phyloP scores from a whole-genome alignment of 1,140 invertebrate species.

The Helicoverpa armigera region DNA sequence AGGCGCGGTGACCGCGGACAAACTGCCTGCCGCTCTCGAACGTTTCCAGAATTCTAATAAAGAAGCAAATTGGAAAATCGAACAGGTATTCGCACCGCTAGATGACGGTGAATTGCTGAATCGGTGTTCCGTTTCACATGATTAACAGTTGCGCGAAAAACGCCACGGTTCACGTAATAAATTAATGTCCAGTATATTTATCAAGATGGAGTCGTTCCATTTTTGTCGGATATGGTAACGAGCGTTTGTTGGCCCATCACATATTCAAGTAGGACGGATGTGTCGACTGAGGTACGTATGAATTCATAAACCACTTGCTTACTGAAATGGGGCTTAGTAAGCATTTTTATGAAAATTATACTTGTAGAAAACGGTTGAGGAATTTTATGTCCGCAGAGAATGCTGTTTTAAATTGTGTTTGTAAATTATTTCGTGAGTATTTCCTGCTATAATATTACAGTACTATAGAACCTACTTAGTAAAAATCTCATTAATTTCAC shows the following conservation, averaged over 20 bases:
- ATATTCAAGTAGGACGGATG: slow-evolving; percentile 47
- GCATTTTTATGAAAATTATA: slow-evolving; percentile 43
- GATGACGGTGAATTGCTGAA: slow-evolving; percentile 43
- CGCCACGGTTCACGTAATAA: slow-evolving; percentile 40
- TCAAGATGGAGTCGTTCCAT: slow-evolving; percentile 46
- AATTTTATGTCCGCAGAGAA: neutral
- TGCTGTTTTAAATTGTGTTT: slow-evolving; percentile 23
- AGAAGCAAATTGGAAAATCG: slow-evolving; percentile 63
- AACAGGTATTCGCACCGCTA: slow-evolving; percentile 46
- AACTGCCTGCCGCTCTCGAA: slow-evolving; percentile 55
- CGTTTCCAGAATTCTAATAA: slow-evolving; percentile 61
- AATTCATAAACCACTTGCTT: slow-evolving; percentile 42
- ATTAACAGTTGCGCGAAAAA: slow-evolving; percentile 15
- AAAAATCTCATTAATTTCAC: too few relatives aligned
- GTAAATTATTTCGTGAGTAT: slow-evolving; percentile 12
- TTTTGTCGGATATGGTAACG: slow-evolving; percentile 41
- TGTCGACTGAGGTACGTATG: slow-evolving; percentile 40
- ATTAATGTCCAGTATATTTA: slow-evolving; percentile 41
- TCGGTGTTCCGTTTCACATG: slow-evolving; percentile 24
- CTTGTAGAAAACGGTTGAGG: slow-evolving; percentile 15
- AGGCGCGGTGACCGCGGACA: slow-evolving; percentile 58
- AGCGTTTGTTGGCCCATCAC: slow-evolving; percentile 42
- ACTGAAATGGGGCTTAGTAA: slow-evolving; percentile 13
- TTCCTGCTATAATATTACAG: neutral
- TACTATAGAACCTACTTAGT: too few relatives aligned